Evolutionary conservation across 1,140 invertebrate species (phyloP), one percentile per base, ranked within the genome.

Genomic region (Pomacea maculata): DNA sequence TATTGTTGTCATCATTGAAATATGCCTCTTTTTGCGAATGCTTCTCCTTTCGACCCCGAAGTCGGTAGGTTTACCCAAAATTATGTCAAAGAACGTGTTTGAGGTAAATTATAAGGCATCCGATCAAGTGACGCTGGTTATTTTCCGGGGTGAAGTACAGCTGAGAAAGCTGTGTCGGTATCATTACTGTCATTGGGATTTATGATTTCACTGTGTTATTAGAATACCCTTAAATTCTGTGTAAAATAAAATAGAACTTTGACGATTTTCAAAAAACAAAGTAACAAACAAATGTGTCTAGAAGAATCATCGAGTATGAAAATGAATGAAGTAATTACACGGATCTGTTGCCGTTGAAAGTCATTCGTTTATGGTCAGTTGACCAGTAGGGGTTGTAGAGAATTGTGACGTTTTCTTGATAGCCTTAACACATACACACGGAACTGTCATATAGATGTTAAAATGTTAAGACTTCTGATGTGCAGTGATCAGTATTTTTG

Each of bases 41-140:
- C 93, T 72, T 94, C 94, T 85, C 93, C 94, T 80, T 95, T 95
- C 87, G 95, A 95, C 88, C 92, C 92, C 89, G 94, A 95, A 91
- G 94, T 95, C 85, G 95, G 95, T 95, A 92, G 91, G 93, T 93
- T 90, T 68, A 78, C 21, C 34, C 21, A 65, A 25, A 45, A 4
- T 67, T 21, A 76, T 7, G 45, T 45, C 15, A 55, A 74, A 76
- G 61, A 52, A 55, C 80, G 21, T 34, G 65, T 21, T 74, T 25
- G n/a, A 70, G 10, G 63, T 17, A 45, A 70, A n/a, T 25, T 68
- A 61, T 67, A n/a, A 29, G 34, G 57, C 64, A 65, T 57, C 79
- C 57, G 25, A 29, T 72, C 19, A n/a, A 72, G 15, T 57, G 14
- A 52, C 52, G 9, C 73, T 52, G 34, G 17, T 79, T 17, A 75